These are phyloP conservation scores for Tachuris rubrigastra DNA, from an alignment of 2,113 vertebrate genomes.

Conservation along the genomic window DNA sequence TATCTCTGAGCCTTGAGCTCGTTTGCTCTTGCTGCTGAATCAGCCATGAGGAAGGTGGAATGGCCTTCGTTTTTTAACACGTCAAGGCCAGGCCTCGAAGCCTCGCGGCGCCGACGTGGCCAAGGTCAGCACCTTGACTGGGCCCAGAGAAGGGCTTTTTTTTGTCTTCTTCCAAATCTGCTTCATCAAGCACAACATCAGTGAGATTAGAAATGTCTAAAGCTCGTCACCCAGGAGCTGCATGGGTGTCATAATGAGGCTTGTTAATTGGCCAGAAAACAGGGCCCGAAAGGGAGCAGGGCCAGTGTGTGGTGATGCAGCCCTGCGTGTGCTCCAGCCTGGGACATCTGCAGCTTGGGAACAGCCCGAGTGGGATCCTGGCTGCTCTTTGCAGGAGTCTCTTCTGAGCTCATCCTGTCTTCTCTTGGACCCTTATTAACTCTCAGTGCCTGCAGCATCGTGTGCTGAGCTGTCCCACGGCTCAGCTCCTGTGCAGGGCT, in stretches of 20 bases:
- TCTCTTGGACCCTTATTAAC: accelerated
- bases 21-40: neutral
- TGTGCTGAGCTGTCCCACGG: neutral
- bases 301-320: accelerated
- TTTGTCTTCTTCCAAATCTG: neutral
- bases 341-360: neutral
- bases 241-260: neutral
- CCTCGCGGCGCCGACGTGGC: accelerated
- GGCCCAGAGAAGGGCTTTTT: neutral
- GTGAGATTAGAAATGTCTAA: neutral
- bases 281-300: neutral
- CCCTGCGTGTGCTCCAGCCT: neutral
- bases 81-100: neutral
- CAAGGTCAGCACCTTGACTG: neutral
- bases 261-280: neutral
- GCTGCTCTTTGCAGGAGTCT: neutral
- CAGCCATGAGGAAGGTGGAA: neutral
- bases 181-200: neutral
- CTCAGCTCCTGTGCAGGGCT: neutral
- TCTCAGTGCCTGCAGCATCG: accelerated
- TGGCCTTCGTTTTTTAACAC: neutral
- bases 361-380: neutral
- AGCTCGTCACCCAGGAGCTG: neutral
- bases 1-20: neutral
- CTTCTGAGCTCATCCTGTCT: neutral